Percentiles rank a stretch among this genome's conserved stretches.
Conservation (phyloP, 1,140 invertebrate genomes). For the Octopus bimaculoides region DNA sequence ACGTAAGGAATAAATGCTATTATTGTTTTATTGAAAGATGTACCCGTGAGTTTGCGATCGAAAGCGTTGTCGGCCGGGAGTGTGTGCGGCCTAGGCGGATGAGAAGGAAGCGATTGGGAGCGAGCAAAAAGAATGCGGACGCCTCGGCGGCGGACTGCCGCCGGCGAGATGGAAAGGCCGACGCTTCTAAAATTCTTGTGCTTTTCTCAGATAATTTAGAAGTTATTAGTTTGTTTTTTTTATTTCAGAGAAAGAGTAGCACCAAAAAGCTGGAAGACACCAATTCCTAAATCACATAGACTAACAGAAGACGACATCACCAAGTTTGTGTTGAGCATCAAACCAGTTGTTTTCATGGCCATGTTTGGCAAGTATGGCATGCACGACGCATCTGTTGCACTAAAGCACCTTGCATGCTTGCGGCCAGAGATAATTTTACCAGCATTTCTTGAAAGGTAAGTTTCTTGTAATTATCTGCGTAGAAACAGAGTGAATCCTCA, state of each 20-base stretch:
- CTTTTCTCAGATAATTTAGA: not conserved
- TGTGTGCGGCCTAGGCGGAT: no score
- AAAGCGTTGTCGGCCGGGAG: no score
- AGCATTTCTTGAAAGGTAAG: conserved; percentile 72
- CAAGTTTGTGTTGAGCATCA: conserved; percentile 73
- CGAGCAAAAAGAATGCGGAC: no score
- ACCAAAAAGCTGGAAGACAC: conserved; percentile 66
- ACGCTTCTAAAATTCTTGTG: no score
- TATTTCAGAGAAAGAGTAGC: conserved; percentile 65
- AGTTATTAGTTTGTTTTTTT: conserved; percentile 23
- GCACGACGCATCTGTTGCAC: conserved; percentile 66
- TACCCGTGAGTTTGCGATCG: no score
- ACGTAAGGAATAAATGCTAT: no score
- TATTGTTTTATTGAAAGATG: no score
- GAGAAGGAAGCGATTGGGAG: no score
- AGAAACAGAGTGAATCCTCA: no score
- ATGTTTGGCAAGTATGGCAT: conserved; percentile 75
- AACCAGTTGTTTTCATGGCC: conserved; percentile 69
- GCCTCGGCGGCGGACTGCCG: no score
- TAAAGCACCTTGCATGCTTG: conserved; percentile 75
- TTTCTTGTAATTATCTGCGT: conserved; percentile 7
- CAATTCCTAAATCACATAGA: conserved; percentile 67
- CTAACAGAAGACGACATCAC: conserved; percentile 80
- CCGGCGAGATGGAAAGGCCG: no score
- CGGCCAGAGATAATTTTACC: conserved; percentile 82